Evolutionary conservation across 2,888 invertebrate species (phyloP).

Genomic region (Leptopilina drosophilae): DNA sequence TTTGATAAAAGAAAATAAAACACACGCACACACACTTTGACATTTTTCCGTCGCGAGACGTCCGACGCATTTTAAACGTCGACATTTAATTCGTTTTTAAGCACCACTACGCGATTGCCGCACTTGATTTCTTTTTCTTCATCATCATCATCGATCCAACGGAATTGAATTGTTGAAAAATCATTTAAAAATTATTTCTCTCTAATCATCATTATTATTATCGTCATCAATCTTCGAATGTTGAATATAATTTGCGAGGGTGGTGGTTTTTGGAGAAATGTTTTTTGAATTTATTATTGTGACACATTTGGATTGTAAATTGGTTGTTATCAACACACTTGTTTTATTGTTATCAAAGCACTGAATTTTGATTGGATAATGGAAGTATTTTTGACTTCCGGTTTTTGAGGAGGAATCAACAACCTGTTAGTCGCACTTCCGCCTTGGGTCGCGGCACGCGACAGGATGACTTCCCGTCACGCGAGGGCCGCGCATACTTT

Average conservation of each 20-base stretch:
- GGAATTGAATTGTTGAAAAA: too few relatives aligned
- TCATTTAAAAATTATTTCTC: too few relatives aligned
- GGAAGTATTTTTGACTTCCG: slow-evolving; percentile 16
- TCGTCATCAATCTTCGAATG: too few relatives aligned
- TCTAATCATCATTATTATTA: too few relatives aligned
- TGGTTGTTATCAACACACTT: too few relatives aligned
- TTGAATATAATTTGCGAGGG: too few relatives aligned
- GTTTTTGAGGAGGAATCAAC: slow-evolving; percentile 42
- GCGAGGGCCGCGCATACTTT: slow-evolving; percentile 40
- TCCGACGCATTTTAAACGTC: slow-evolving; percentile 14
- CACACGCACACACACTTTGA: not conserved
- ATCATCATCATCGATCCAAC: too few relatives aligned
- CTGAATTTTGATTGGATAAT: not conserved
- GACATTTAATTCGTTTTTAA: slow-evolving; percentile 17
- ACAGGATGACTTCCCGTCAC: slow-evolving; percentile 46
- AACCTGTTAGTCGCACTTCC: slow-evolving; percentile 57
- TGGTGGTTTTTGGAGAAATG: too few relatives aligned
- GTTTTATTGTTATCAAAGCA: not conserved
- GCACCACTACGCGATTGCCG: not conserved
- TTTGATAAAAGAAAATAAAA: too few relatives aligned
- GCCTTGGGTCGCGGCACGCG: slow-evolving; percentile 41
- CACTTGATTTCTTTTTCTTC: not conserved
- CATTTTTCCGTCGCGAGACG: slow-evolving; percentile 21
- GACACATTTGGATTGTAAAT: too few relatives aligned
- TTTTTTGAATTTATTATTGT: too few relatives aligned